phyloP scores from a whole-genome alignment of 2,797 vertebrate genomes.

The Buphagus erythrorhynchus region DNA sequence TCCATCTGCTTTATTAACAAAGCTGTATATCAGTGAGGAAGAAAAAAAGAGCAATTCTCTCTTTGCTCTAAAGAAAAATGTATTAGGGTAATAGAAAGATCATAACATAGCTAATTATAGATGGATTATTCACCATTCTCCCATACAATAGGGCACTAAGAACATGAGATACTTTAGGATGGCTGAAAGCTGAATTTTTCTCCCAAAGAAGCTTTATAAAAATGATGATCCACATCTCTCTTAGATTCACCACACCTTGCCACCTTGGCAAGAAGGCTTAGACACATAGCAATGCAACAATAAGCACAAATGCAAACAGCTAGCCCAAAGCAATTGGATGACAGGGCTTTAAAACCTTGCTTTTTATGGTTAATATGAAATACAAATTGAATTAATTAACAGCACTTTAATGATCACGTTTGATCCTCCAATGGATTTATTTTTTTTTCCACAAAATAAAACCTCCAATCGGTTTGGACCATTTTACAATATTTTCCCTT shows the following conservation, averaged over 20 bases:
- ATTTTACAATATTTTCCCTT: background rate
- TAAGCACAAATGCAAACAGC: background rate
- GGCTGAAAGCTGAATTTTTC: background rate
- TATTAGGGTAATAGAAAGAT: background rate
- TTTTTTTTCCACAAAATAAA: background rate
- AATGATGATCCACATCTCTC: accelerated
- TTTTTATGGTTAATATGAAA: background rate
- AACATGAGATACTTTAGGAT: background rate
- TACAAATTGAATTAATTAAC: background rate
- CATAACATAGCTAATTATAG: background rate
- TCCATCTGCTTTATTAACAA: background rate
- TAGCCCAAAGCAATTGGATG: background rate
- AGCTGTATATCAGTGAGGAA: background rate
- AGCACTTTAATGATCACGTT: background rate
- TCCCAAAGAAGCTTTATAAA: background rate
- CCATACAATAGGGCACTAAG: background rate
- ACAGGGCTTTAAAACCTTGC: background rate
- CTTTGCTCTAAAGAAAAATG: background rate
- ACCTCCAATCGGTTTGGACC: accelerated
- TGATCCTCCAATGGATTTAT: background rate
- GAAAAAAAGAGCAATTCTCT: background rate
- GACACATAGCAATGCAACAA: background rate
- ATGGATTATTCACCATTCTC: background rate
- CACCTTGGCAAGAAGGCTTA: background rate
- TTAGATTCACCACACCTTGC: background rate